Evolutionary conservation across 1,140 invertebrate species (phyloP).

Genomic region (Apis mellifera): DNA sequence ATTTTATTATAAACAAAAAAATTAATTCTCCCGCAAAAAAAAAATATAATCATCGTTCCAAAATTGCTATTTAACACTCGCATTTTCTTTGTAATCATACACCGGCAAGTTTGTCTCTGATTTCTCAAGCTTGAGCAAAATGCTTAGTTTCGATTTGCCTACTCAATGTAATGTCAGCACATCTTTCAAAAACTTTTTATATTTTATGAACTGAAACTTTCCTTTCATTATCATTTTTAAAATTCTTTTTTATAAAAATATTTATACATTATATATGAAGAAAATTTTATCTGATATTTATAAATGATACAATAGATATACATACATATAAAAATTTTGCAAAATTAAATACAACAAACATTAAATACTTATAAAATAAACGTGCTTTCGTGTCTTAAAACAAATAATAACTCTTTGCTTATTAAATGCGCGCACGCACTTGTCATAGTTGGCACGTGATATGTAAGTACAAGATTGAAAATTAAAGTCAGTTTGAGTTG

Average conservation of each 20-base stretch:
- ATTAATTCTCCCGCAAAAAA: constrained; percentile 8
- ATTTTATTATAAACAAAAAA: neutral
- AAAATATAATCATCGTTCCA: constrained; percentile 3
- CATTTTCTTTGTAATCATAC: constrained; percentile 69
- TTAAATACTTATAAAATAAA: neutral
- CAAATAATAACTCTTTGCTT: neutral
- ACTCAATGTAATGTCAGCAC: constrained; percentile 53
- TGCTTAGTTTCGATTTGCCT: constrained; percentile 60
- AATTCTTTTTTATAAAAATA: neutral
- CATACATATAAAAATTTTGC: neutral
- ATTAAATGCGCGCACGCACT: neutral
- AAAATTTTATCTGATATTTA: neutral
- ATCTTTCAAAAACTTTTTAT: constrained; percentile 5
- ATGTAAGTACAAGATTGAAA: neutral
- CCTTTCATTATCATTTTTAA: neutral
- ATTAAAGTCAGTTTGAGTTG: constrained; percentile 48
- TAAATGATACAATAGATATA: neutral
- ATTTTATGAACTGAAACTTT: neutral
- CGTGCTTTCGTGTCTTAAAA: neutral
- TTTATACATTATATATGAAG: neutral
- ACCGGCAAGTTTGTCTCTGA: constrained; percentile 68
- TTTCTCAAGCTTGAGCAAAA: constrained; percentile 69
- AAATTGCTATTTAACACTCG: constrained; percentile 25
- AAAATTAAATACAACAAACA: neutral
- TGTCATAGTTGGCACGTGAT: constrained; percentile 15